Evolutionary conservation across 2,888 invertebrate genomes (phyloP).

Genomic region (Panzeria rudis): DNA sequence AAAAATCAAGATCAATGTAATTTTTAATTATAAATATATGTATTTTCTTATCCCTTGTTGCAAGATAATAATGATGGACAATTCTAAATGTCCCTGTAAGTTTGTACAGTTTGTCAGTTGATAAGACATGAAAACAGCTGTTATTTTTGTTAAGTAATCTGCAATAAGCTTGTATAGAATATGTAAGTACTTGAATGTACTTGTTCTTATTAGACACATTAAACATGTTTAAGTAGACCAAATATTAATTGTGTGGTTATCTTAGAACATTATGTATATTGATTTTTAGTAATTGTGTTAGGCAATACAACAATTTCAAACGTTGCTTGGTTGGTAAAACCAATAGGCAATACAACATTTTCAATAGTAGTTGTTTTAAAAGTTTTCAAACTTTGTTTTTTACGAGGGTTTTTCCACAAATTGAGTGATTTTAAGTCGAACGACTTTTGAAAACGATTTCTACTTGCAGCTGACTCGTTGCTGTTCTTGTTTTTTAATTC

Average conservation of each 20-base stretch:
- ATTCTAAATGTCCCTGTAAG: constrained; percentile 29
- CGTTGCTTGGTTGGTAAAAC: no score
- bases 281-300: constrained; percentile 34
- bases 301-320: no score
- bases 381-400: no score
- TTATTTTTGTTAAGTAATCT: constrained; percentile 15
- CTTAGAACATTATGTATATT: constrained; percentile 12
- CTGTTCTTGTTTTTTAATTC: no score
- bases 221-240: constrained; percentile 55
- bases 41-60: constrained; percentile 20
- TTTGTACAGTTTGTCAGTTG: neutral
- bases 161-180: neutral
- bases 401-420: no score
- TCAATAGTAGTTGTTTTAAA: no score
- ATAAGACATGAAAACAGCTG: constrained; percentile 18
- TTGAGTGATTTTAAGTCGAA: no score
- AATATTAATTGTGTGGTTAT: constrained; percentile 32
- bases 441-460: no score
- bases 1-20: constrained; percentile 50
- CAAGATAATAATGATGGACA: constrained; percentile 10
- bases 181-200: neutral
- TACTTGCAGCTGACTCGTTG: no score
- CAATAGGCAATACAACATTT: no score
- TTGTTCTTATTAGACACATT: constrained; percentile 13
- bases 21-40: constrained; percentile 45